Conservation (phyloP, 2,797 vertebrate genomes). For the Pseudocheirus occidentalis region DNA sequence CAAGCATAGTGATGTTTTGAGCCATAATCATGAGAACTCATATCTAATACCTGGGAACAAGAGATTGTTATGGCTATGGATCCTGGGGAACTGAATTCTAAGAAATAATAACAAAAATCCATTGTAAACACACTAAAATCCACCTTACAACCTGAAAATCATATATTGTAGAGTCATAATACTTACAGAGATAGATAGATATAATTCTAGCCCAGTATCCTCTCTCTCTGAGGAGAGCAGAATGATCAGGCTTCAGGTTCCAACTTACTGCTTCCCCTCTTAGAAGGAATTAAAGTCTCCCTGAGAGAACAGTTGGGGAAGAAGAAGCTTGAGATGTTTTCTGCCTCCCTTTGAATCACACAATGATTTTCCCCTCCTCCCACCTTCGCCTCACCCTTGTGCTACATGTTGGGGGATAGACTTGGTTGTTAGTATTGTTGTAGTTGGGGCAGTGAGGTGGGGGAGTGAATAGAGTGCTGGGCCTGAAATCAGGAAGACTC, state of each 20-base stretch:
- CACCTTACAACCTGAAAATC: background rate
- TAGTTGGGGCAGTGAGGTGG: background rate
- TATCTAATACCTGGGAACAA: too few species aligned
- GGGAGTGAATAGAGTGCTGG: background rate
- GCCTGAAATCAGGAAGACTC: background rate
- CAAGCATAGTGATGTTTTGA: too few species aligned
- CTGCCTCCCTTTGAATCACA: background rate
- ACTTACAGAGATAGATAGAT: background rate
- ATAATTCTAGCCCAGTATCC: background rate
- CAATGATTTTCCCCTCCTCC: background rate
- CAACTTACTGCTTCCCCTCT: background rate
- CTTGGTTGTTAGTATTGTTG: background rate
- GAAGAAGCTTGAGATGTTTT: background rate
- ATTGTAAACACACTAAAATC: too few species aligned
- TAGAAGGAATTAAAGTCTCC: background rate
- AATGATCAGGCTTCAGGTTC: background rate
- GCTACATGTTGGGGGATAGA: background rate
- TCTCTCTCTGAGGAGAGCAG: background rate
- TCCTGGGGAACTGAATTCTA: too few species aligned
- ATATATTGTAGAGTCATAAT: background rate
- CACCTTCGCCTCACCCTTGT: too few species aligned
- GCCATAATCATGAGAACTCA: too few species aligned
- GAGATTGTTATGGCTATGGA: too few species aligned
- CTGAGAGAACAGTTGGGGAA: background rate
- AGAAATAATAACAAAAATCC: too few species aligned